Conservation (phyloP, 2,888 invertebrate species). For the Microplitis deprimator region DNA sequence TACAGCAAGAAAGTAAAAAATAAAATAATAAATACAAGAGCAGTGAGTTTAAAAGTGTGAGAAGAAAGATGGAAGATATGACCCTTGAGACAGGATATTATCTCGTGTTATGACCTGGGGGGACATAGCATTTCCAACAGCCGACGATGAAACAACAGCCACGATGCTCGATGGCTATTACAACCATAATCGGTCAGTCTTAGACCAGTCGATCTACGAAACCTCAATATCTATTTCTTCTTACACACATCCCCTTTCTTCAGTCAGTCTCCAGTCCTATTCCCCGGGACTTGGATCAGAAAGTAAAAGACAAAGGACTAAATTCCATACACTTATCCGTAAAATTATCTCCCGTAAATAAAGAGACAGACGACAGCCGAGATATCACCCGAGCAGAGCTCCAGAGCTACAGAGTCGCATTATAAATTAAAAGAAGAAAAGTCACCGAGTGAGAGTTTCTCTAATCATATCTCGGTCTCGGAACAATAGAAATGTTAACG, state of each 20-base stretch:
- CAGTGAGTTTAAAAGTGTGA: not conserved
- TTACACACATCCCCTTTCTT: constrained; percentile 3
- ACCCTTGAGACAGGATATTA: constrained; percentile 50
- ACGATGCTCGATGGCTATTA: constrained; percentile 45
- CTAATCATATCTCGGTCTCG: not conserved
- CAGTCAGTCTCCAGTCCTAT: not conserved
- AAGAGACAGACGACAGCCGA: not conserved
- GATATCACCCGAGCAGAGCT: not conserved
- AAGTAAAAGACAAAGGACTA: constrained; percentile 22
- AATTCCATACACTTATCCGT: not conserved
- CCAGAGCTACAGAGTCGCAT: not conserved
- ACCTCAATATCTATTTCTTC: constrained; percentile 15
- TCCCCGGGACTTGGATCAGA: not conserved
- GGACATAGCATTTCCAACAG: constrained; percentile 54
- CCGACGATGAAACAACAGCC: constrained; percentile 45
- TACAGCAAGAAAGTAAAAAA: not conserved
- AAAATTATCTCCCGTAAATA: not conserved
- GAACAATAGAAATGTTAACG: not conserved
- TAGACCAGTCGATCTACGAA: constrained; percentile 22
- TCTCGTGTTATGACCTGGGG: constrained; percentile 49
- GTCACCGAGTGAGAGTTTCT: not conserved
- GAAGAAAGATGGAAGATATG: constrained; percentile 6
- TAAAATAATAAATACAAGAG: not conserved
- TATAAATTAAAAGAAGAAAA: not conserved
- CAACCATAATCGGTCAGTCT: constrained; percentile 44